phyloP scores from a whole-genome alignment of 35 echinoderm and acorn worm species.

The Amphiura filiformis region DNA sequence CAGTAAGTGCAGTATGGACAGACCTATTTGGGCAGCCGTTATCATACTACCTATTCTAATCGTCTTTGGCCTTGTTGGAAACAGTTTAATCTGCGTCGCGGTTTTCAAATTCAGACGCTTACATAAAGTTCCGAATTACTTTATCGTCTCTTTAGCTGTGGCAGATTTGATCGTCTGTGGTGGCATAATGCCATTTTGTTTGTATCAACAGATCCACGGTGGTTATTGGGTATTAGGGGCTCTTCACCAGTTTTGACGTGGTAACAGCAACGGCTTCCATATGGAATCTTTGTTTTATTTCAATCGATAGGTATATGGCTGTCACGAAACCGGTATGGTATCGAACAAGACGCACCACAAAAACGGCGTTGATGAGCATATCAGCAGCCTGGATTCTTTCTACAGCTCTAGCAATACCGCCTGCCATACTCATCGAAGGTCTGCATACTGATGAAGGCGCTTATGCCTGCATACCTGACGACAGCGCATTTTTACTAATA shows the following conservation, averaged over 20 bases:
- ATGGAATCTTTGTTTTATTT: slow-evolving; percentile 82
- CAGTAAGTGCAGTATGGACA: too few relatives aligned
- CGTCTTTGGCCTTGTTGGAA: slow-evolving; percentile 71
- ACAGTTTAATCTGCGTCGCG: slow-evolving; percentile 69
- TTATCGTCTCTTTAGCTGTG: slow-evolving; percentile 78
- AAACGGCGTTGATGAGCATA: slow-evolving; percentile 66
- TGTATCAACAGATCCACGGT: slow-evolving; percentile 60
- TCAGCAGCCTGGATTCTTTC: background rate
- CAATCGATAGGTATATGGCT: slow-evolving; percentile 72
- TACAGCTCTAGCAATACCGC: background rate
- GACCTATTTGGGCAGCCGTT: background rate
- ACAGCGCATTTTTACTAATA: background rate
- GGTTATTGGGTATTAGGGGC: slow-evolving; percentile 67
- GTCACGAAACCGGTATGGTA: slow-evolving; percentile 79
- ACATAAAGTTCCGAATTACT: slow-evolving; percentile 84
- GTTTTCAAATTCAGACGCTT: slow-evolving; percentile 68
- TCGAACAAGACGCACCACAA: slow-evolving; percentile 57
- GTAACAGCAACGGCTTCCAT: slow-evolving; percentile 78
- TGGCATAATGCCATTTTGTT: slow-evolving; percentile 70
- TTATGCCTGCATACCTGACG: background rate
- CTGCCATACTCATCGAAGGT: background rate
- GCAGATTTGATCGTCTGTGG: slow-evolving; percentile 69
- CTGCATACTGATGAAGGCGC: background rate
- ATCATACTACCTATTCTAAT: slow-evolving; percentile 56
- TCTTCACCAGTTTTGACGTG: slow-evolving; percentile 73